Base-by-base conservation (phyloP, 2,888 invertebrate genomes). In the Halictus ligatus region DNA sequence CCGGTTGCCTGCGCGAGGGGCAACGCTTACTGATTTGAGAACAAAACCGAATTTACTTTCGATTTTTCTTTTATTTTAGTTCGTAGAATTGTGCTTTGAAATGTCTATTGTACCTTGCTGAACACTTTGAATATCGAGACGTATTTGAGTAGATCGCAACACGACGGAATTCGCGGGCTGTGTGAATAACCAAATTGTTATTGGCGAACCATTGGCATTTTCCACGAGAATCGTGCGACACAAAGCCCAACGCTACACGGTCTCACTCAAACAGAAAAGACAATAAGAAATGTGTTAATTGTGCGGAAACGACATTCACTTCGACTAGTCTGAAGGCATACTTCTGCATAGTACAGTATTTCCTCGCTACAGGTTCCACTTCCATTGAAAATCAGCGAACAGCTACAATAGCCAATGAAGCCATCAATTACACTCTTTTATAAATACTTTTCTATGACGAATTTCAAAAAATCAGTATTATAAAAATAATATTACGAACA, bases 241-340 rank as follows among this genome's bases (percentile, higher is more conserved):
- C 35, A 40, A 67, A 64, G 46, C 29, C 13, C 8, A 80, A 67
- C n/a, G 40, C 67, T 50, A 48, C 40, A 50, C 46, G 35, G 18
- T 46, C n/a, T n/a, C 46, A 5, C 21, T 29, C 40, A 18, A 50
- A 8, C 50, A 13, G 74, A 74, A 76, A 25, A 18, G 67, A 67
- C 21, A 46, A 83, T 7, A 1, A 15, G n/a, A 48, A 83, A 85
- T 12, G 18, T 40, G 77, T 71, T 12, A n/a, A 18, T 29, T 81
- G 89, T 80, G 84, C 89, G 67, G 40, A 48, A 50, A 81, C 80
- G 21, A 67, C 60, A 81, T 86, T 86, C 77, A 77, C n/a, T 75
- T 69, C 69, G 60, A 29, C 54, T 43, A 77, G 40, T 76, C 67
- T 48, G 29, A 48, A 67, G 40, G 29, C 40, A 60, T n/a, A 81